These are phyloP conservation scores for Chloropsis cyanopogon DNA, from an alignment of 2,113 vertebrate genomes.

Conservation along the genomic window DNA sequence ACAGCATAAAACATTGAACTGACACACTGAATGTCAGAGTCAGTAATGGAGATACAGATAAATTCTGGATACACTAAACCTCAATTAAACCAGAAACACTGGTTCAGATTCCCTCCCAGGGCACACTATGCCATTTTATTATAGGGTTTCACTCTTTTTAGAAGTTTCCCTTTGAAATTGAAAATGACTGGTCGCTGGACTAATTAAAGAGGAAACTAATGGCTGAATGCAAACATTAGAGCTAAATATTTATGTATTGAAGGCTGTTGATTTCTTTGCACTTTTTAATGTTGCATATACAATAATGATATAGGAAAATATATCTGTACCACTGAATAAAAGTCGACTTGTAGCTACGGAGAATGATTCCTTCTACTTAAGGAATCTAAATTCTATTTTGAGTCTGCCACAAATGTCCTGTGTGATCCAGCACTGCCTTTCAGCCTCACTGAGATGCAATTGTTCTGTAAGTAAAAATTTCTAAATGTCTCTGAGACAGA, in stretches of 20 bases:
- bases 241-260: not conserved
- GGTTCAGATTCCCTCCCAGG: not conserved
- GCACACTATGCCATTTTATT: not conserved
- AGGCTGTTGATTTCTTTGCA: not conserved
- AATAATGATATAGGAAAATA: not conserved
- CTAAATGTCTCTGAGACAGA: not conserved
- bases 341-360: not conserved
- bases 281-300: not conserved
- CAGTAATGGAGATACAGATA: not conserved
- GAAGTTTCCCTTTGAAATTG: not conserved
- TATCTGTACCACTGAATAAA: not conserved
- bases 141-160: not conserved
- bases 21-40: not conserved
- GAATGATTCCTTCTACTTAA: not conserved
- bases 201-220: not conserved
- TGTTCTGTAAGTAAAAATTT: not conserved
- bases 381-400: not conserved
- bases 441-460: not conserved
- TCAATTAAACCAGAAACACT: not conserved
- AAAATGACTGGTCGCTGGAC: not conserved
- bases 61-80: not conserved
- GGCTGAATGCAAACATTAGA: not conserved
- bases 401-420: not conserved
- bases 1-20: not conserved
- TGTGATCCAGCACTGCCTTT: not conserved